Conservation (phyloP, 1,140 invertebrate genomes). For the Cepaea nemoralis region DNA sequence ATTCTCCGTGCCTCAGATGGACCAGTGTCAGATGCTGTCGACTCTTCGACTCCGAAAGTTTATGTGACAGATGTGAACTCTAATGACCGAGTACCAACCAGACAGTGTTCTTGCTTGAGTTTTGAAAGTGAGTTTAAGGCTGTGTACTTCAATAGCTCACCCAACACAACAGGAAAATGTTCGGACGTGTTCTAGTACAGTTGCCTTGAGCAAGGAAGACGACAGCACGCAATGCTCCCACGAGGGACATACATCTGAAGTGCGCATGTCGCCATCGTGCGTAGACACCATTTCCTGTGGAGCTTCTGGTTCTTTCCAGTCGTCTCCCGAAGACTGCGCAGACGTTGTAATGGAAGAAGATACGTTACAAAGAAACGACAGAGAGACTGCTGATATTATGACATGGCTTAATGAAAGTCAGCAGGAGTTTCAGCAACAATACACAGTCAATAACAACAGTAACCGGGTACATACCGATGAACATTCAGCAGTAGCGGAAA, state of each 20-base stretch:
- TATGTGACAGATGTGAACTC: not conserved
- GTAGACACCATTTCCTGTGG: not conserved
- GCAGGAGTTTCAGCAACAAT: not conserved
- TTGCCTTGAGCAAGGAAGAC: constrained; percentile 54
- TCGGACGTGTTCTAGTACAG: constrained; percentile 55
- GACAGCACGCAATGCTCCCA: constrained; percentile 39
- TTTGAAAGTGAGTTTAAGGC: constrained; percentile 49
- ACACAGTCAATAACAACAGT: constrained; percentile 2
- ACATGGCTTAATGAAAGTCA: constrained; percentile 8
- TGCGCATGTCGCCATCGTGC: not conserved
- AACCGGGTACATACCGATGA: not conserved
- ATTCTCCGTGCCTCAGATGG: not conserved
- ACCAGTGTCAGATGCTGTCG: not conserved
- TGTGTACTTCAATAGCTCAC: constrained; percentile 42
- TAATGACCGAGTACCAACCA: constrained; percentile 5
- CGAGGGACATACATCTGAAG: not conserved
- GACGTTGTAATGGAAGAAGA: not conserved
- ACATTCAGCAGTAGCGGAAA: not conserved
- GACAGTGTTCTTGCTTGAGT: constrained; percentile 49
- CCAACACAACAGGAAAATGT: constrained; percentile 72
- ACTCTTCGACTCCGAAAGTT: not conserved
- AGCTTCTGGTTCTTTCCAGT: not conserved
- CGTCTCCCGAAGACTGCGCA: not conserved
- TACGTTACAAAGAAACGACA: not conserved
- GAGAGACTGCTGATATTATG: not conserved